Base-by-base conservation (phyloP, 2,888 invertebrate genomes). In the Thereva unica region DNA sequence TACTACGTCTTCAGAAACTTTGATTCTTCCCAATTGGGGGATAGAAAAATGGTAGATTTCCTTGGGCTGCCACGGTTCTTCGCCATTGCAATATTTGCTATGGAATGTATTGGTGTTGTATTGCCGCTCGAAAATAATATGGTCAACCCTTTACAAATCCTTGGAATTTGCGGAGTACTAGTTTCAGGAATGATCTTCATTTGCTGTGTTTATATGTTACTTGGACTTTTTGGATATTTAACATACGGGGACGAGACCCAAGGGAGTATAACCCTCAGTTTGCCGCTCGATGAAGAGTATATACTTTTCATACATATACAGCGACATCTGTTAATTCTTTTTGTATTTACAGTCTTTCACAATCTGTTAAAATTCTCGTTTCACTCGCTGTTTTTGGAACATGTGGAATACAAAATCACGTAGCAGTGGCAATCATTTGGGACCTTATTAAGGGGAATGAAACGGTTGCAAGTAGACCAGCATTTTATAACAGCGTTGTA, bases 101-200 rank as follows among this genome's bases (percentile, higher is more conserved):
- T 98, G 86, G 98, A 99, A 84, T 98, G 97, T 6, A 97, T 98
- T 72, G 93, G 93, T 73, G 89, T 89, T 56, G 88, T 97, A n/a
- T 92, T 97, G 89, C 97, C 97, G 0, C 80, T 97, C 71, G 96
- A 97, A 80, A 97, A 97, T 77, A 89, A 90, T 71, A 97, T 97
- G 96, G 88, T 88, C 78, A 89, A 89, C 0, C 95, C 95, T 0
- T 85, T 87, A 67, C 86, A 92, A 69, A 93, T 97, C 82, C 81
- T 86, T 47, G 86, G 96, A 5, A 76, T 89, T 42, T 91, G 89
- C 72, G 97, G 97, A 47, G 94, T 95, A 7, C 84, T 97, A 35
- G 95, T 93, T 78, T 89, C 89, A 71, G 95, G 95, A 56, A 95
- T 97, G 93, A 86, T 89, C 0, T 90, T 92, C 3, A 95, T 96